Evolutionary conservation across 2,888 invertebrate genomes (phyloP).

Genomic region (Petrophora chlorosata): DNA sequence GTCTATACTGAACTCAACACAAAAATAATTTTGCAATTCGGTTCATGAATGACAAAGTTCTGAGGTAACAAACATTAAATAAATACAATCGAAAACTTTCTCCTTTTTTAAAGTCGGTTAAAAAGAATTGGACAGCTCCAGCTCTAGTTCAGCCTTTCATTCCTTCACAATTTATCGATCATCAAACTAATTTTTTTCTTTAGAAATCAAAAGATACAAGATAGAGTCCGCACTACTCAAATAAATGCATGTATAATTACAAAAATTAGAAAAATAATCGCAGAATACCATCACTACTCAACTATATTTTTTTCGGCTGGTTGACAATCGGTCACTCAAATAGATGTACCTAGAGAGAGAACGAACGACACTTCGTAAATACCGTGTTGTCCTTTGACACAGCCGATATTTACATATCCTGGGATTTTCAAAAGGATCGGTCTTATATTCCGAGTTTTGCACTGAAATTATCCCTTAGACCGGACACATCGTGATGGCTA

Average conservation of each 20-base stretch:
- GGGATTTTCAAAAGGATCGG: slow-evolving; percentile 65
- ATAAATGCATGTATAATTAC: slow-evolving; percentile 64
- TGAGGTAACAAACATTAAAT: too few species aligned
- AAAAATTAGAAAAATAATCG: slow-evolving; percentile 62
- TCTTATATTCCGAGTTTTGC: slow-evolving; percentile 66
- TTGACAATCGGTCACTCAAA: slow-evolving; percentile 70
- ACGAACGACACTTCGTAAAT: slow-evolving; percentile 53
- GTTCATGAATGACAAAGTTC: too few species aligned
- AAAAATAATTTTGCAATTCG: too few species aligned
- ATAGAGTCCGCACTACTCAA: slow-evolving; percentile 66
- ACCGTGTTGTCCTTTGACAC: slow-evolving; percentile 66
- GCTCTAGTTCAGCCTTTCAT: slow-evolving; percentile 78
- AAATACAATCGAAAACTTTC: too few species aligned
- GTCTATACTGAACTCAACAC: too few species aligned
- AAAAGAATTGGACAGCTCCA: slow-evolving; percentile 73
- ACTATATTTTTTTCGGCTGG: slow-evolving; percentile 75
- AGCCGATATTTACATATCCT: slow-evolving; percentile 78
- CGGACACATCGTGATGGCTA: slow-evolving; percentile 75
- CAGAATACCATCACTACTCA: slow-evolving; percentile 62
- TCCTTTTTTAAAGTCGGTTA: too few species aligned
- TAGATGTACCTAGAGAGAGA: slow-evolving; percentile 60
- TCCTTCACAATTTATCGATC: slow-evolving; percentile 73
- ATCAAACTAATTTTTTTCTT: slow-evolving; percentile 74
- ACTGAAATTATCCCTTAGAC: slow-evolving; percentile 75
- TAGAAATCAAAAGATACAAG: slow-evolving; percentile 68